phyloP scores from a whole-genome alignment of 2,888 invertebrate genomes.

The Acronicta psi region DNA sequence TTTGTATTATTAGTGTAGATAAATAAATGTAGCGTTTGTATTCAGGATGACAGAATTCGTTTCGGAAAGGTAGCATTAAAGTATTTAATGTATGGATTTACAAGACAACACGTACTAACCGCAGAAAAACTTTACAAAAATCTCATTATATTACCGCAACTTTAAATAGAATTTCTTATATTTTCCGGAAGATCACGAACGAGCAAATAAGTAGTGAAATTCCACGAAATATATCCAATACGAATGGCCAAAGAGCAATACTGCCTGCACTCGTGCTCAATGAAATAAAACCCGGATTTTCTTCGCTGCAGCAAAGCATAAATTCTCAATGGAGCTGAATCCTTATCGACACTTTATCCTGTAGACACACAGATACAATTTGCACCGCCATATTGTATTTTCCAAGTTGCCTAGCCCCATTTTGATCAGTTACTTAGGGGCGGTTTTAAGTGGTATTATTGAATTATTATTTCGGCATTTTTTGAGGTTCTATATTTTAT shows the following conservation, averaged over 20 bases:
- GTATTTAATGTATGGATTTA: no score
- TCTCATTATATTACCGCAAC: neutral
- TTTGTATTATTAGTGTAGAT: no score
- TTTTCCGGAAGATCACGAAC: neutral
- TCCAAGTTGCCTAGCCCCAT: conserved; percentile 58
- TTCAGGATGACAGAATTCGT: no score
- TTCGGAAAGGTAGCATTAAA: no score
- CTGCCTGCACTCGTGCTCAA: conserved; percentile 32
- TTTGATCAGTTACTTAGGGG: conserved; percentile 58
- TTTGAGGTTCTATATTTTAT: neutral
- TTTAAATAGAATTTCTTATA: conserved; percentile 7
- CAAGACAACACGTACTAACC: no score
- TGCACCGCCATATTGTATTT: conserved; percentile 68
- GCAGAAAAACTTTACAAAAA: neutral
- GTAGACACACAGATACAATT: conserved; percentile 67
- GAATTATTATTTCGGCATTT: conserved; percentile 20
- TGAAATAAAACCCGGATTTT: conserved; percentile 47
- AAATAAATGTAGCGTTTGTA: no score
- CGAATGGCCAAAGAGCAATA: conserved; percentile 33
- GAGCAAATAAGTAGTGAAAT: conserved; percentile 19
- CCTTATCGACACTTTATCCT: conserved; percentile 65
- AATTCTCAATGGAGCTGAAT: conserved; percentile 56
- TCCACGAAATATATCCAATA: conserved; percentile 27
- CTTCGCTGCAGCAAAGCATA: conserved; percentile 58
- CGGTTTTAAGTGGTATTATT: conserved; percentile 37